Percentiles rank a stretch among this genome's conserved stretches.
Conservation (phyloP, 2,797 vertebrate species). For the Saguinus oedipus region DNA sequence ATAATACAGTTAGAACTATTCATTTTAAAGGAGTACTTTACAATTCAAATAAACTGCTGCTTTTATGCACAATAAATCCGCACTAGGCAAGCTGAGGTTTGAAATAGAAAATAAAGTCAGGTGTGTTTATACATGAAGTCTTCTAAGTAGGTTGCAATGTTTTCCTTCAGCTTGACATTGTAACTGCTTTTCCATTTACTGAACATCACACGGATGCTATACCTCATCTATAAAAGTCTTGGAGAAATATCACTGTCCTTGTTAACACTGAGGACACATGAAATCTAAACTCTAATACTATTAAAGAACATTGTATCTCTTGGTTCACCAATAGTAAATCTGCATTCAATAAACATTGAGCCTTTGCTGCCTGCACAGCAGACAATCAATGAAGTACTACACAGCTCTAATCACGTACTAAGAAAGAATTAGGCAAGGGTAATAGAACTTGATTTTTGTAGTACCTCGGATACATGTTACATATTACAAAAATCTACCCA, state of each 20-base stretch:
- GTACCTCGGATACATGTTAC: background rate
- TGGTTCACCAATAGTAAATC: slow-evolving; percentile 17
- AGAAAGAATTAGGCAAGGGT: background rate
- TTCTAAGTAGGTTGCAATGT: background rate
- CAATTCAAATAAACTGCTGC: slow-evolving; percentile 27
- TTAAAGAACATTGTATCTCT: background rate
- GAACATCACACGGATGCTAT: background rate
- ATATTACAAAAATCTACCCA: background rate
- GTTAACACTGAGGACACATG: background rate
- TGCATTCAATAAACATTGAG: slow-evolving; percentile 12
- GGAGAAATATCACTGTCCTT: background rate
- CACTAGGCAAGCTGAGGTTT: background rate
- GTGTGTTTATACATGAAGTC: background rate
- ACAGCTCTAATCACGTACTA: background rate
- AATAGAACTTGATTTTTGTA: background rate
- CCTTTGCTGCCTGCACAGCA: background rate
- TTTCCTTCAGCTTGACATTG: slow-evolving; percentile 13
- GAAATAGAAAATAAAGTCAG: slow-evolving; percentile 23
- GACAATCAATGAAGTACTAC: background rate
- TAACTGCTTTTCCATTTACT: slow-evolving; percentile 16
- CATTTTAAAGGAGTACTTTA: slow-evolving; percentile 34
- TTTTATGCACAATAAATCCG: background rate
- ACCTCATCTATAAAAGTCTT: slow-evolving; percentile 13
- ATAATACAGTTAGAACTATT: slow-evolving; percentile 31
- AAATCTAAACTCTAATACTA: background rate